Evolutionary conservation across 2,797 vertebrate species (phyloP).

Genomic region (Arrhamphus sclerolepis): DNA sequence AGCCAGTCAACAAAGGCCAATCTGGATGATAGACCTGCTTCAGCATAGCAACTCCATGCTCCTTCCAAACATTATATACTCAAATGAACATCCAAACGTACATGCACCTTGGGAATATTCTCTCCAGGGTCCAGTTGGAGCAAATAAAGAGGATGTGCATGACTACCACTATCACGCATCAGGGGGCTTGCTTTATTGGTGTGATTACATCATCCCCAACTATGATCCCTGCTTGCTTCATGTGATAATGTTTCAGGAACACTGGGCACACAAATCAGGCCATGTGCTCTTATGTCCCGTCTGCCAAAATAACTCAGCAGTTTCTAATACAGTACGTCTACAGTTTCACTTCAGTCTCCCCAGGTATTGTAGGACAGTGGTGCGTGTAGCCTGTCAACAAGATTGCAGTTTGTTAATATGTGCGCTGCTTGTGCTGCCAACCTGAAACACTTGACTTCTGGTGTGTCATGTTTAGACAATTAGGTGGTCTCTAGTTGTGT

Average conservation of each 20-base stretch:
- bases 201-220: slow-evolving; percentile 77
- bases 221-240: slow-evolving; percentile 57
- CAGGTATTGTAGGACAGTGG: slow-evolving; percentile 60
- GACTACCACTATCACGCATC: slow-evolving; percentile 66
- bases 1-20: slow-evolving; percentile 62
- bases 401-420: slow-evolving; percentile 28
- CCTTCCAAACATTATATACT: slow-evolving; percentile 37
- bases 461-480: slow-evolving; percentile 35
- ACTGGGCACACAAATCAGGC: slow-evolving; percentile 72
- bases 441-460: slow-evolving; percentile 9
- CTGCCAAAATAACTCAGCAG: slow-evolving; percentile 79
- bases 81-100: slow-evolving; percentile 22
- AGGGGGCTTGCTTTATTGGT: slow-evolving; percentile 70
- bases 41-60: slow-evolving; percentile 40
- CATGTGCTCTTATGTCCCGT: slow-evolving; percentile 74
- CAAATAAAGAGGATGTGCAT: slow-evolving; percentile 56
- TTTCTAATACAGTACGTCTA: slow-evolving; percentile 72
- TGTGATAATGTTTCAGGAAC: slow-evolving; percentile 79
- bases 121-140: slow-evolving; percentile 64
- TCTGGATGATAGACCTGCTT: slow-evolving; percentile 65
- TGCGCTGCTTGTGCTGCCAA: neutral
- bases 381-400: slow-evolving; percentile 63
- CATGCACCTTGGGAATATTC: slow-evolving; percentile 47
- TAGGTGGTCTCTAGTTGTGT: slow-evolving; percentile 2
- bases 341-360: slow-evolving; percentile 62